These are phyloP conservation scores for Ophonus ardosiacus DNA, from an alignment of 2,888 invertebrate species.

Conservation along the genomic window DNA sequence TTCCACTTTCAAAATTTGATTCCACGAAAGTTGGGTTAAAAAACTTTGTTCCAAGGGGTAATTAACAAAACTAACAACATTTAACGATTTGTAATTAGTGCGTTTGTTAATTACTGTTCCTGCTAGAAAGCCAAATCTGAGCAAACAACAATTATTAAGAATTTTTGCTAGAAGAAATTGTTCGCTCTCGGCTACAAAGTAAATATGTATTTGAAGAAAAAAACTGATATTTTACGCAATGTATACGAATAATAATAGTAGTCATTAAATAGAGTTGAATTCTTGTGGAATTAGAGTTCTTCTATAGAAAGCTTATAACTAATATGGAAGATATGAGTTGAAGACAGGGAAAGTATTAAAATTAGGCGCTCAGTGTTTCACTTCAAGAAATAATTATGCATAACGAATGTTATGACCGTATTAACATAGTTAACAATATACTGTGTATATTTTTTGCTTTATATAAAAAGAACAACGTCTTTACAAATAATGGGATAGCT, in stretches of 20 bases:
- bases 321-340: neutral
- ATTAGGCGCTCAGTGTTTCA: neutral
- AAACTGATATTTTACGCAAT: neutral
- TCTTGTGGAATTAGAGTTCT: neutral
- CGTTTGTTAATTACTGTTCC: neutral
- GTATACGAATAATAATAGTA: neutral
- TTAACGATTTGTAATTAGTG: constrained; percentile 5
- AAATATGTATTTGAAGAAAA: neutral
- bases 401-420: constrained; percentile 7
- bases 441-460: no score
- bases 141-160: neutral
- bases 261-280: neutral
- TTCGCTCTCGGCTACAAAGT: neutral
- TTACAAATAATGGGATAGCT: no score
- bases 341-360: constrained; percentile 12
- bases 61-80: neutral
- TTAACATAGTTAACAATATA: constrained; percentile 21
- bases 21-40: neutral
- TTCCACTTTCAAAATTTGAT: neutral
- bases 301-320: neutral
- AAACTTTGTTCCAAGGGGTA: neutral
- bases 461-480: no score
- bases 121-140: neutral
- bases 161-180: neutral
- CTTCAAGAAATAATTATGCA: constrained; percentile 28